Evolutionary conservation across 2,888 invertebrate species (phyloP).

Genomic region (Andrena hattorfiana): DNA sequence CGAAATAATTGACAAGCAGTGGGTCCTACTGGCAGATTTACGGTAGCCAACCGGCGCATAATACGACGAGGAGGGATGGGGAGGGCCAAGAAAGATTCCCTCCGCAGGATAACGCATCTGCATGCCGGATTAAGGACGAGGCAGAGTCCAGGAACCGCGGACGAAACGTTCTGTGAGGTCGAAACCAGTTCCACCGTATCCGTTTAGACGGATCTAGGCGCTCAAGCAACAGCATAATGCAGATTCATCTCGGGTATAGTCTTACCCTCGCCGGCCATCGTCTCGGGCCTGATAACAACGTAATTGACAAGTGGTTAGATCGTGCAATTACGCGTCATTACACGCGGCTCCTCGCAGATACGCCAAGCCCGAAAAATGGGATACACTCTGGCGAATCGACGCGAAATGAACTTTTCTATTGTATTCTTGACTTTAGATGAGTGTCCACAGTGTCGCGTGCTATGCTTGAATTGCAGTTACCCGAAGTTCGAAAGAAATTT

Average conservation of each 20-base stretch:
- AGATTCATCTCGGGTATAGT: conserved; percentile 46
- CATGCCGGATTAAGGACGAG: conserved; percentile 62
- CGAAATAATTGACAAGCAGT: conserved; percentile 62
- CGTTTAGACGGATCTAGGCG: conserved; percentile 57
- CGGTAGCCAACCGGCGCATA: conserved; percentile 54
- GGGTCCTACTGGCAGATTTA: conserved; percentile 61
- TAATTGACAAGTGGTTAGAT: conserved; percentile 60
- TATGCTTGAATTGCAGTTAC: too few species aligned
- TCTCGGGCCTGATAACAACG: conserved; percentile 41
- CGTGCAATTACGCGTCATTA: conserved; percentile 62
- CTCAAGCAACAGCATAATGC: conserved; percentile 42
- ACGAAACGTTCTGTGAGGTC: conserved; percentile 62
- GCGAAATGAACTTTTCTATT: background rate
- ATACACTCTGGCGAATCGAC: background rate
- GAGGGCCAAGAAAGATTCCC: conserved; percentile 24
- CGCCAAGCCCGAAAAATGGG: conserved; percentile 2
- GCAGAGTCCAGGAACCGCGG: conserved; percentile 53
- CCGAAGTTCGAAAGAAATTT: too few species aligned
- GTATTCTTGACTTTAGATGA: background rate
- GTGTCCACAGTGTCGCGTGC: too few species aligned
- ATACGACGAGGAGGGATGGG: conserved; percentile 44
- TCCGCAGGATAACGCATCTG: conserved; percentile 60
- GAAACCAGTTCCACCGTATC: conserved; percentile 60
- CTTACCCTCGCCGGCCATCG: background rate
- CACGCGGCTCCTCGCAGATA: conserved; percentile 40